Evolutionary conservation across 2,113 vertebrate species (phyloP).

Genomic region (Pagrus major): DNA sequence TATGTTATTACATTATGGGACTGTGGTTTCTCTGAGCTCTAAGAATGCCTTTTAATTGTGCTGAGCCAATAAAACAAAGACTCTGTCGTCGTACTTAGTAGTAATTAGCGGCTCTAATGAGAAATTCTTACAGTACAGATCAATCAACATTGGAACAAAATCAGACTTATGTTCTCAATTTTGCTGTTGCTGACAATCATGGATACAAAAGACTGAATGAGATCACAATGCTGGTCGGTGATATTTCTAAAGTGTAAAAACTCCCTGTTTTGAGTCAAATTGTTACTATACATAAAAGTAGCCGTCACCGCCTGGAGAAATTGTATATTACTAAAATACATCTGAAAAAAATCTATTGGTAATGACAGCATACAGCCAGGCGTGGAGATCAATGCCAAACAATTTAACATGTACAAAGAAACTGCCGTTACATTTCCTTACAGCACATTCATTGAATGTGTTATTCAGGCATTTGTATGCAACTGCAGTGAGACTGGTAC

Average conservation of each 20-base stretch:
- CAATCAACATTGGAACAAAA: conserved; percentile 41
- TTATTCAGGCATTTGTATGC: conserved; percentile 4
- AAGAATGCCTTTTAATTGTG: conserved; percentile 49
- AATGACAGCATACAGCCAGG: conserved; percentile 18
- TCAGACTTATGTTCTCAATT: conserved; percentile 28
- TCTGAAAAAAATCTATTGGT: neutral
- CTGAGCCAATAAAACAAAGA: conserved; percentile 57
- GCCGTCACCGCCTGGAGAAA: neutral
- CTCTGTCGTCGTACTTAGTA: conserved; percentile 1
- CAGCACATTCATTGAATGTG: neutral
- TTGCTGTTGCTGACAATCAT: conserved; percentile 39
- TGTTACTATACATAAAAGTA: conserved; percentile 25
- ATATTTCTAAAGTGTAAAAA: conserved; percentile 6
- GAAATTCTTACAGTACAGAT: conserved; percentile 43
- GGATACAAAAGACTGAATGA: conserved; percentile 34
- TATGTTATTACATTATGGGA: conserved; percentile 31
- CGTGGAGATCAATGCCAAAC: conserved; percentile 21
- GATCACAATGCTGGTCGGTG: conserved; percentile 28
- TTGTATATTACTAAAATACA: neutral
- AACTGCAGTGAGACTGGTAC: neutral
- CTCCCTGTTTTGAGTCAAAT: conserved; percentile 5
- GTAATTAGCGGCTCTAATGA: conserved; percentile 66
- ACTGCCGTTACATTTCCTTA: conserved; percentile 6
- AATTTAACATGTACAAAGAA: conserved; percentile 34
- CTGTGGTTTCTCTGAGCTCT: conserved; percentile 42